Evolutionary conservation across 2,113 vertebrate genomes (phyloP), one percentile per base, ranked within the genome.

Genomic region (Sinocyclocheilus grahami): DNA sequence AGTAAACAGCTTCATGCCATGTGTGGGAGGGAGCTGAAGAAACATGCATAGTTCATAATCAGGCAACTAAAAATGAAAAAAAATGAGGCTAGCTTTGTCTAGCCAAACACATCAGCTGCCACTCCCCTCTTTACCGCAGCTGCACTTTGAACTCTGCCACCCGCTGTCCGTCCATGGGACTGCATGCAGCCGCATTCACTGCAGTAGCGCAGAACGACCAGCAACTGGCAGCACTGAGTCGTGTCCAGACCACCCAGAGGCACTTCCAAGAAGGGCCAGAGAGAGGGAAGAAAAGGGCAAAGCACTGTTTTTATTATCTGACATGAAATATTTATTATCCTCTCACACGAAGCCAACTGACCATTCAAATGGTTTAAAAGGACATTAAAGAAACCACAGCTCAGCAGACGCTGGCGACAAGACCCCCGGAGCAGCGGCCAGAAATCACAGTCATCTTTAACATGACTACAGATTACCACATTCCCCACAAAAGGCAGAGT

Each of bases 181-280:
- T 92, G 87, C 92, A 93, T 6, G 42, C 72, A 71, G 88, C 27
- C 58, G 20, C 81, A 80, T 55, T 20, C n/a, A 7, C 3, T 92
- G 93, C 82, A 90, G 74, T 90, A 74, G 67, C 72, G 42, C 7
- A 2, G 62, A 0, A 62, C 42, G 81, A 69, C 91, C 97, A 96
- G 96, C 90, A 91, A 91, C 95, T 89, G 96, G 97, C 96, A 97
- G 95, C 95, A 97, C 97, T 96, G 95, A 85, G 93, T 93, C 89
- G 90, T 82, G 62, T 65, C 86, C 37, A 93, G 89, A 89, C 86
- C 89, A 60, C 88, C 84, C 76, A 88, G 63, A 80, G 88, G 79
- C 84, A 88, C 84, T 86, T 86, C 81, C 86, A 88, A 88, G 86
- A 82, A 72, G 72, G 51, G 60, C 67, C 33, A 72, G 80, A 79